Conservation (phyloP, 2,888 invertebrate genomes). For the Acleris laterana region DNA sequence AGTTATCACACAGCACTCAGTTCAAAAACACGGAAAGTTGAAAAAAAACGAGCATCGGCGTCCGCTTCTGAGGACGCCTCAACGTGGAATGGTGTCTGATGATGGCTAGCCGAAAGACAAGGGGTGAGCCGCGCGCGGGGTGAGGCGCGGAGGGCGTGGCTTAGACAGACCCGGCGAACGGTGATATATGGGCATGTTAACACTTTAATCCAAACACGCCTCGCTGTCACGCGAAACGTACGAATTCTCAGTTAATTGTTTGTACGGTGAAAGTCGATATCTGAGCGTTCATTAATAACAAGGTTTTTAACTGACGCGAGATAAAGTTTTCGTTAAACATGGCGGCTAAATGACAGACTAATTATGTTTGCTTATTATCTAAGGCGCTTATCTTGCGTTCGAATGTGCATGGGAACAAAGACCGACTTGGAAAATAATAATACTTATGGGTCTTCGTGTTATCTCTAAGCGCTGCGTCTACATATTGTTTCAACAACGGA, state of each 20-base stretch:
- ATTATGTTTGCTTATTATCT: conserved; percentile 49
- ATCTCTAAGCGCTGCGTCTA: not conserved
- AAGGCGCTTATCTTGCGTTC: conserved; percentile 29
- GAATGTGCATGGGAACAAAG: conserved; percentile 25
- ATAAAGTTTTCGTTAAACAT: conserved; percentile 51
- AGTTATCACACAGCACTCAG: conserved; percentile 66
- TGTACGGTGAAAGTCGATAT: conserved; percentile 62
- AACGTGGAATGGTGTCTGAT: conserved; percentile 74
- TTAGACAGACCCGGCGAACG: conserved; percentile 73
- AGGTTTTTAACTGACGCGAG: conserved; percentile 50
- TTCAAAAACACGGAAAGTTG: conserved; percentile 58
- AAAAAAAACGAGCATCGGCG: conserved; percentile 49
- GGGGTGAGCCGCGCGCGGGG: conserved; percentile 50
- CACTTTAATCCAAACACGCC: conserved; percentile 75
- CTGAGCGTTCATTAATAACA: conserved; percentile 55
- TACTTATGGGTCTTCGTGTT: conserved; percentile 9
- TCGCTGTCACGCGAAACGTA: conserved; percentile 66
- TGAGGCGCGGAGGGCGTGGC: conserved; percentile 46
- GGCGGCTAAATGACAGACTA: conserved; percentile 62
- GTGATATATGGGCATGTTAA: conserved; percentile 81
- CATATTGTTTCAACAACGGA: not conserved
- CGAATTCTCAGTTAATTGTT: conserved; percentile 61
- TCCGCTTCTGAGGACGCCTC: conserved; percentile 62
- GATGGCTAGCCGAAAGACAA: conserved; percentile 68
- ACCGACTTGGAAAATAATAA: conserved; percentile 5